A percentile compares a stretch with the other conserved stretches of the same genome.
Evolutionary conservation across 2,888 invertebrate genomes (phyloP).

Genomic region (Romanomermis culicivorax): DNA sequence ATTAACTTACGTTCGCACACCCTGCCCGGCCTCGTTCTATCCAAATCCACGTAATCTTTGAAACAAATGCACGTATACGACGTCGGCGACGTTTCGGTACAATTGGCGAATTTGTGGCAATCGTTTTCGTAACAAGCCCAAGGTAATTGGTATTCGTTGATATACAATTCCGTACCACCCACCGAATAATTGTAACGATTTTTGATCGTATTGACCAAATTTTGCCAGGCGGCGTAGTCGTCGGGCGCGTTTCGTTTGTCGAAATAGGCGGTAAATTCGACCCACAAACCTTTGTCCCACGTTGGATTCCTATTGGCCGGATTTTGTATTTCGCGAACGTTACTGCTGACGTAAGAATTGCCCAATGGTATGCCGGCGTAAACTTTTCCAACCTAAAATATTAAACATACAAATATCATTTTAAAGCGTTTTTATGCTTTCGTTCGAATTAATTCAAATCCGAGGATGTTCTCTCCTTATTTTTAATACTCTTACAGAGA

Average conservation of each 20-base stretch:
- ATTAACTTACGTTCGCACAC: background rate
- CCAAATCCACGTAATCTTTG: conserved; percentile 21
- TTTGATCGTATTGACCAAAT: background rate
- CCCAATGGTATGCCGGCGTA: background rate
- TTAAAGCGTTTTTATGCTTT: no score
- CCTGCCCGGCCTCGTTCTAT: background rate
- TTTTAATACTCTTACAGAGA: no score
- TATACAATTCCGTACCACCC: conserved; percentile 13
- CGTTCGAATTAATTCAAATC: background rate
- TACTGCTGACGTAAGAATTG: background rate
- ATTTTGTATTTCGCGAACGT: background rate
- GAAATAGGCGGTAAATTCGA: background rate
- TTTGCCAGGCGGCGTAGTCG: background rate
- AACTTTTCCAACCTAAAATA: background rate
- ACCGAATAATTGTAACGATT: conserved; percentile 3
- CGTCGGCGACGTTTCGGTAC: background rate
- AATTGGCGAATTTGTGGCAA: background rate
- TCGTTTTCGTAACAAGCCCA: conserved; percentile 1
- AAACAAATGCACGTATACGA: conserved; percentile 18
- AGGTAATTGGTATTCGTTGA: conserved; percentile 15
- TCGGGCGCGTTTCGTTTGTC: background rate
- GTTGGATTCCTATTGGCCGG: background rate
- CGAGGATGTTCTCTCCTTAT: background rate
- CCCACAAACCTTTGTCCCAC: conserved; percentile 1
- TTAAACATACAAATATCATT: no score